phyloP scores from a whole-genome alignment of 2,797 vertebrate genomes.

The Odontamblyopus lacepedii region DNA sequence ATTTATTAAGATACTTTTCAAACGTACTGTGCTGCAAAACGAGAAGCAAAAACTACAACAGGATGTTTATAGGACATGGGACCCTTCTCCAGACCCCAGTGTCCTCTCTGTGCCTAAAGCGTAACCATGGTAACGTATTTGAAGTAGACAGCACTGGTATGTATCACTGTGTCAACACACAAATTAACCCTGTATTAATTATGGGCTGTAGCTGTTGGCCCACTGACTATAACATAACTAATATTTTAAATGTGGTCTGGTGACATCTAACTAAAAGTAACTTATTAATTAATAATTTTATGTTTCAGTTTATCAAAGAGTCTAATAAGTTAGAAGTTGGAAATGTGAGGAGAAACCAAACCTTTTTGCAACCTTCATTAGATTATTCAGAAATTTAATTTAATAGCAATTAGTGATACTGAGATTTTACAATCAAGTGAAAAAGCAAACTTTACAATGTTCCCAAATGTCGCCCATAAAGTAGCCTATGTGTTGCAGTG shows the following conservation, averaged over 20 bases:
- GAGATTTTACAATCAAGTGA: background rate
- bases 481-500: background rate
- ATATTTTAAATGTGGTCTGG: background rate
- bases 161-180: constrained; percentile 33
- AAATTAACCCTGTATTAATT: background rate
- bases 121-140: constrained; percentile 53
- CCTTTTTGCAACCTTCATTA: background rate
- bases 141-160: constrained; percentile 36
- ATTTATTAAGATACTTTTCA: constrained; percentile 37
- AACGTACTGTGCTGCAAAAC: constrained; percentile 35
- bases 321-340: background rate
- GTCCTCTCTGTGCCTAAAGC: background rate
- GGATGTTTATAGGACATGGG: constrained; percentile 32
- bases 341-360: background rate
- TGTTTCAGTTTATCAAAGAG: background rate
- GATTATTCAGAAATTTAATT: background rate
- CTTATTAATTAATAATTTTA: background rate
- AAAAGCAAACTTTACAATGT: background rate
- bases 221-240: background rate
- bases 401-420: background rate
- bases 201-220: background rate
- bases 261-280: background rate
- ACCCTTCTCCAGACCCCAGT: constrained; percentile 9
- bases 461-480: background rate
- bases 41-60: constrained; percentile 40